phyloP scores from a whole-genome alignment of 2,888 invertebrate genomes.

The Ypsolopha sequella region DNA sequence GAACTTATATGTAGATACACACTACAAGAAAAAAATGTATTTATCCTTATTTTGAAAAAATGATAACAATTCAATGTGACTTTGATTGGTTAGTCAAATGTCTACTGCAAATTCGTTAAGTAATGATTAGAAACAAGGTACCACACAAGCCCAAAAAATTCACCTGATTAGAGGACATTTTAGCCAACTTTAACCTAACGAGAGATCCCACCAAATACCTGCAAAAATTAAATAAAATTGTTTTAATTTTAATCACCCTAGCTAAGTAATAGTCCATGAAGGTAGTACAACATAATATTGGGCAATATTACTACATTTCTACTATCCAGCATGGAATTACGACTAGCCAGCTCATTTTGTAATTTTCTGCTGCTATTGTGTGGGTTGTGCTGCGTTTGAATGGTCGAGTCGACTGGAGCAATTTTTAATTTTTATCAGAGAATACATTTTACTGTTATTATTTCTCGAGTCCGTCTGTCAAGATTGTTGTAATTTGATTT shows the following conservation, averaged over 20 bases:
- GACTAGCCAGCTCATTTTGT: slow-evolving; percentile 26
- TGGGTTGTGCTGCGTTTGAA: slow-evolving; percentile 1
- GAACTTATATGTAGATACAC: no score
- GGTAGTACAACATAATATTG: slow-evolving; percentile 45
- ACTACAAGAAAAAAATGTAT: no score
- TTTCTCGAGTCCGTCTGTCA: no score
- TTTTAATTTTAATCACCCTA: slow-evolving; percentile 53
- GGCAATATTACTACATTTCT: slow-evolving; percentile 44
- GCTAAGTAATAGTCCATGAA: slow-evolving; percentile 41
- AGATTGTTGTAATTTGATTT: no score
- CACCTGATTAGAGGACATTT: no score
- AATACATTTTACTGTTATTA: neutral
- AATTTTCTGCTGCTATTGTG: slow-evolving; percentile 6
- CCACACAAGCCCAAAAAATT: no score
- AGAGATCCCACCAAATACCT: neutral
- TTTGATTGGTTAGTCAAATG: neutral
- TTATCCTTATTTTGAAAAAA: no score
- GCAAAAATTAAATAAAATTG: slow-evolving; percentile 32
- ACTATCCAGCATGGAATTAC: slow-evolving; percentile 45
- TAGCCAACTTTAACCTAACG: neutral
- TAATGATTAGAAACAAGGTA: no score
- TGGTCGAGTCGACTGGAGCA: neutral
- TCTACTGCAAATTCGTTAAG: no score
- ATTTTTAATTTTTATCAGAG: neutral
- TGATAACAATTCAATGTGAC: no score